Evolutionary conservation across 2,113 vertebrate species (phyloP), one percentile per base, ranked within the genome.

Genomic region (Ptilorrhoa leucosticta): DNA sequence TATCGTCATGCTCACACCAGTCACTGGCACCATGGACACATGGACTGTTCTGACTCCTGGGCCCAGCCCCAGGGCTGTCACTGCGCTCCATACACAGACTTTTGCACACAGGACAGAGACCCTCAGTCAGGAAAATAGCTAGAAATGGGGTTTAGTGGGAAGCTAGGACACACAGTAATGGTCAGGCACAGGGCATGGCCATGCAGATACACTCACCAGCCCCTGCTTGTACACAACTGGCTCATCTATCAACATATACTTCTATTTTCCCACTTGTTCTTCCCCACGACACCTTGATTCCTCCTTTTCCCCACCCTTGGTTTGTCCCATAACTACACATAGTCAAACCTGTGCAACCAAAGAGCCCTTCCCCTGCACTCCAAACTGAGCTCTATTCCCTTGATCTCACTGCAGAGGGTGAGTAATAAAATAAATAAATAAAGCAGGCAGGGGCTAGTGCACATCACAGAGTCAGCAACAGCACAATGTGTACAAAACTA

Each of bases 11-110:
- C 7, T 83, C 9, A 18, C 3, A 1, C 6, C 47, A 19, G 16
- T 53, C 2, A 0, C 14, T 61, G 51, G 10, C 21, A 73, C 13
- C 45, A 33, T 1, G 15, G 40, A 70, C 3, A 14, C 16, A 8
- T 3, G 8, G 40, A 58, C 7, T 10, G 1, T 20, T 66, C 20
- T 48, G 23, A 75, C 31, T 70, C 24, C 27, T 57, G 19, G 24
- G 33, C 28, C 27, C 39, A 50, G 54, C 15, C 26, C 9, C 31
- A 40, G 10, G 7, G 4, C 28, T 66, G 7, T 11, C 39, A 20
- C 19, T 40, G 39, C 53, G 17, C 33, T 30, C 3, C 9, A 1
- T 14, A 42, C 7, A 37, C 10, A 27, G 5, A 35, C 15, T 28
- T 71, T 39, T 68, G 5, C 20, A 54, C 13, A 15, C 4, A 56